Conservation (phyloP, 2,797 vertebrate genomes). For the Enteromius mattozi region DNA sequence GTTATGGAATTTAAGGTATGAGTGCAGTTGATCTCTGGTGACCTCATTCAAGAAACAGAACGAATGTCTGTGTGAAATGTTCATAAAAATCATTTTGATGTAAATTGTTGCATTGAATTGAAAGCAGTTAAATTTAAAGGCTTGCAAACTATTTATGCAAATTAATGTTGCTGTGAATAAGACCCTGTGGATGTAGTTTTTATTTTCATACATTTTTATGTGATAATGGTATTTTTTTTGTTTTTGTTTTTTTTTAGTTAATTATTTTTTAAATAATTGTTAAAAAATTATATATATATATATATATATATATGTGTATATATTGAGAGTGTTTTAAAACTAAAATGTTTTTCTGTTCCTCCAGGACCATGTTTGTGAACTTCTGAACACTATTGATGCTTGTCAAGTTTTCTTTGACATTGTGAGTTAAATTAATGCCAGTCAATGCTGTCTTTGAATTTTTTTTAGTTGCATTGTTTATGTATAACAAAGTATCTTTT, state of each 20-base stretch:
- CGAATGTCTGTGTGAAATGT: not conserved
- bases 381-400: conserved; percentile 96
- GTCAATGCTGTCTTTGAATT: not conserved
- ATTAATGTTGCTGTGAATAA: not conserved
- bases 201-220: not conserved
- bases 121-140: not conserved
- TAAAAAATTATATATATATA: not conserved
- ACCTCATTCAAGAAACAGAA: not conserved
- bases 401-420: conserved; percentile 99
- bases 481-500: not conserved
- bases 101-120: not conserved
- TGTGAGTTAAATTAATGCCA: conserved; percentile 79
- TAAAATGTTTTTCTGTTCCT: conserved; percentile 38
- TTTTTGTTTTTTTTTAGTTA: not conserved
- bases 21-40: not conserved
- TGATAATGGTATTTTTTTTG: not conserved
- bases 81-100: not conserved
- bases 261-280: not conserved
- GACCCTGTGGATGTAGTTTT: not conserved
- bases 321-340: not conserved
- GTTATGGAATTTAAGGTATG: conserved; percentile 99
- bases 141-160: not conserved
- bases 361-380: conserved; percentile 97
- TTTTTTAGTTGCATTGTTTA: not conserved
- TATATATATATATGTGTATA: too few species aligned